Percentiles rank a stretch among this genome's conserved stretches.
These are phyloP conservation scores for Botia almorhae DNA, from an alignment of 2,797 vertebrate species.

Conservation along the genomic window DNA sequence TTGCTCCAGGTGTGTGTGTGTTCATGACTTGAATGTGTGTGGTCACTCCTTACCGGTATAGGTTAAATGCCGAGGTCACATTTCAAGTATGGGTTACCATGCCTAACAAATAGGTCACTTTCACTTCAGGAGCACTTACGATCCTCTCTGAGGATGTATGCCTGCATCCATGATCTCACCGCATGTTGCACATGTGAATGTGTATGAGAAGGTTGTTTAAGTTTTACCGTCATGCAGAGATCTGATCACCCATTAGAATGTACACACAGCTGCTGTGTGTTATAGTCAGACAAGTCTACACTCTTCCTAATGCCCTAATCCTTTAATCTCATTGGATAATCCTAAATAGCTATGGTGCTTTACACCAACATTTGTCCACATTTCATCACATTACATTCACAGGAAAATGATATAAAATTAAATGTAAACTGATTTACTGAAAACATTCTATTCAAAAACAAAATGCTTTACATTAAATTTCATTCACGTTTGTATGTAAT, in stretches of 20 bases:
- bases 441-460: slow-evolving; percentile 4
- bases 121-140: no score
- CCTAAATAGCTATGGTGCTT: slow-evolving; percentile 73
- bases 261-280: slow-evolving; percentile 24
- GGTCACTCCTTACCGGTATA: no score
- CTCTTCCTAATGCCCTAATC: slow-evolving; percentile 74
- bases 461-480: neutral
- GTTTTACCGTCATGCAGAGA: slow-evolving; percentile 4
- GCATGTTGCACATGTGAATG: neutral
- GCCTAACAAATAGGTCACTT: no score
- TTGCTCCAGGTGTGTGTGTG: no score
- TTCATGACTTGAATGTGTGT: no score
- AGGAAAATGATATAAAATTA: neutral
- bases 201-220: neutral
- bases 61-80: no score
- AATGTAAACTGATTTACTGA: neutral
- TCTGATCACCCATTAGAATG: neutral
- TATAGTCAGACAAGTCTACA: slow-evolving; percentile 28
- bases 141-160: neutral
- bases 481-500: slow-evolving; percentile 11
- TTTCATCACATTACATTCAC: slow-evolving; percentile 18
- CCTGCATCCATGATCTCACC: neutral
- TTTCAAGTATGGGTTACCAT: no score
- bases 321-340: slow-evolving; percentile 80
- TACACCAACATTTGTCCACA: slow-evolving; percentile 64